These are phyloP conservation scores for Orius laevigatus DNA, from an alignment of 1,140 invertebrate species.

Conservation along the genomic window DNA sequence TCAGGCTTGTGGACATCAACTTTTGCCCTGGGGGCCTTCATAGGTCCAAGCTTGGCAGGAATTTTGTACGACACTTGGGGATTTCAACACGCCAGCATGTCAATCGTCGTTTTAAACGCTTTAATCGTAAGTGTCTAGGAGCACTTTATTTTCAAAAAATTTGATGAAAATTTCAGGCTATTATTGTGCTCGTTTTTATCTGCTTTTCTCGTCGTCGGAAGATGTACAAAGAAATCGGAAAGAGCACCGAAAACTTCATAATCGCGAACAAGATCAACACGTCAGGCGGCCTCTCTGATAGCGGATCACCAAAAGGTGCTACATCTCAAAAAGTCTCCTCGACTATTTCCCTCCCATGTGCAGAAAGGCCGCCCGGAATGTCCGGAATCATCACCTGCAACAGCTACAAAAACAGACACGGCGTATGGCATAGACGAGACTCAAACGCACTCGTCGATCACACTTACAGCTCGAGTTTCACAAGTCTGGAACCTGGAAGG, in stretches of 20 bases:
- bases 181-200: constrained; percentile 27
- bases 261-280: constrained; percentile 21
- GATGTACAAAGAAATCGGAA: constrained; percentile 27
- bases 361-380: constrained; percentile 40
- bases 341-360: constrained; percentile 14
- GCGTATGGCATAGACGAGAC: constrained; percentile 36
- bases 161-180: constrained; percentile 24
- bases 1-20: constrained; percentile 73
- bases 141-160: neutral
- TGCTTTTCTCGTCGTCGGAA: constrained; percentile 25
- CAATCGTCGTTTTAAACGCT: constrained; percentile 48
- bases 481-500: constrained; percentile 25
- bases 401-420: constrained; percentile 53
- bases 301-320: neutral
- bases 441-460: constrained; percentile 12
- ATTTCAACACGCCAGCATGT: constrained; percentile 50
- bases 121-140: constrained; percentile 34
- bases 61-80: constrained; percentile 55
- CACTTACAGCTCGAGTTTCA: constrained; percentile 37
- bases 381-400: constrained; percentile 55
- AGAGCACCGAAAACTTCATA: constrained; percentile 23
- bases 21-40: constrained; percentile 70
- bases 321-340: neutral
- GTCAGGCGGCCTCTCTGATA: constrained; percentile 17
- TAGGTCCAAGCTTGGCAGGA: constrained; percentile 61